These are phyloP conservation scores for Pantelozetes paolii DNA, from an alignment of 2,888 invertebrate species.

Conservation along the genomic window DNA sequence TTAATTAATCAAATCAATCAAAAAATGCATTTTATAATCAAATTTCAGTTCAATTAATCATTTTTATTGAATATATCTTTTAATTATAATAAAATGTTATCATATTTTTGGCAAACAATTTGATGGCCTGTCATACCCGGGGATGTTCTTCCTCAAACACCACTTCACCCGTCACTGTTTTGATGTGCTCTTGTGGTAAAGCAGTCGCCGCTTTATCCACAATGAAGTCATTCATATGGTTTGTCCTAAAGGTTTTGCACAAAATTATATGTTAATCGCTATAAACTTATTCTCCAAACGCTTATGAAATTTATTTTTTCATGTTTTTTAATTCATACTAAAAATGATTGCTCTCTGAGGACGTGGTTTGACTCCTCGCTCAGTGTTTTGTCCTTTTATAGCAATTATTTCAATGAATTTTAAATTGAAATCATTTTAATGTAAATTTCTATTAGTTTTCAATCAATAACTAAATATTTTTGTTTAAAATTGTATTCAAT, in stretches of 20 bases:
- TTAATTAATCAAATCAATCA: neutral
- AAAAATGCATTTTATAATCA: constrained; percentile 4
- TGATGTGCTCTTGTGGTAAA: constrained; percentile 55
- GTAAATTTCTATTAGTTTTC: too few species aligned
- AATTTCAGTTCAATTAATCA: neutral
- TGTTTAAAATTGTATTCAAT: too few species aligned
- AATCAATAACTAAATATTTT: too few species aligned
- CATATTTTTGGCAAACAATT: too few species aligned
- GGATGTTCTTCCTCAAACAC: constrained; percentile 57
- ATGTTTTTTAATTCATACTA: neutral
- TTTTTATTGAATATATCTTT: too few species aligned
- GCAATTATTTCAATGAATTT: too few species aligned
- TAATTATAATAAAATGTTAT: too few species aligned
- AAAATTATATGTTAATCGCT: neutral
- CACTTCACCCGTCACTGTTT: constrained; percentile 55
- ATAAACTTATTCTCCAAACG: constrained; percentile 1
- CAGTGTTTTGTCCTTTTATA: too few species aligned
- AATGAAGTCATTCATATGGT: constrained; percentile 57
- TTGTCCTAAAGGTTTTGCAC: constrained; percentile 52
- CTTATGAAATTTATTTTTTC: neutral
- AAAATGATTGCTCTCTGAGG: neutral
- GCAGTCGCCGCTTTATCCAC: constrained; percentile 52
- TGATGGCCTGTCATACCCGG: constrained; percentile 50
- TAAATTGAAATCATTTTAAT: too few species aligned
- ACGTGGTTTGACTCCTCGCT: neutral